Evolutionary conservation across 2,888 invertebrate species (phyloP), one percentile per base, ranked within the genome.

Genomic region (Chrysomela aeneicollis): DNA sequence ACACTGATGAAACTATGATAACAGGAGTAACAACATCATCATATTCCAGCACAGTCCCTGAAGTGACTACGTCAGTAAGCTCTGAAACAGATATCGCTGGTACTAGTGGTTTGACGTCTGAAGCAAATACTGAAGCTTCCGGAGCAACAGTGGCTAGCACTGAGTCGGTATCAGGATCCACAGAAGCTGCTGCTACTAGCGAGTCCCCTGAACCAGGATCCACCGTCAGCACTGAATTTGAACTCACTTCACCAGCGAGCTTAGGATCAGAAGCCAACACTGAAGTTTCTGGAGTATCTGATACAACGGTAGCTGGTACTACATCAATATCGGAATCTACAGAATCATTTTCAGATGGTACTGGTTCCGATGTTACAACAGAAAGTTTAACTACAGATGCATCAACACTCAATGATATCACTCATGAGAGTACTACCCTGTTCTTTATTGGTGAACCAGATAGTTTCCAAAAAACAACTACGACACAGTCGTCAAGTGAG

Each of bases 401-500:
- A n/a, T n/a, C n/a, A n/a, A n/a, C n/a, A n/a, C n/a, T n/a, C n/a
- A 26, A 26, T 26, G 26, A 26, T 6, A 26, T 5, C 26, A 26
- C n/a, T n/a, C n/a, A n/a, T n/a, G 26, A 26, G 26, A 26, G 26
- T 26, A 26, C 26, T 5, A 26, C 26, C 26, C 3, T 6, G 4
- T 26, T 26, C 26, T 26, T 5, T 6, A 5, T 26, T 26, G 26
- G 26, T 26, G 26, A 26, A 26, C 26, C 26, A 5, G 26, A 26
- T 26, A 26, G 26, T 6, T 26, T 26, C 26, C 4, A 26, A 3
- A 3, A 26, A 26, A 26, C 26, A 26, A 26, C 26, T 35, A 22
- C 62, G 49, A 18, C 59, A 59, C 19, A 63, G 55, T 17, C 12
- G 18, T 76, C 71, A 42, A 2, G n/a, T 42, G 15, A 1, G 1